phyloP scores from a whole-genome alignment of 2,113 vertebrate species.

The Grallaria varia region DNA sequence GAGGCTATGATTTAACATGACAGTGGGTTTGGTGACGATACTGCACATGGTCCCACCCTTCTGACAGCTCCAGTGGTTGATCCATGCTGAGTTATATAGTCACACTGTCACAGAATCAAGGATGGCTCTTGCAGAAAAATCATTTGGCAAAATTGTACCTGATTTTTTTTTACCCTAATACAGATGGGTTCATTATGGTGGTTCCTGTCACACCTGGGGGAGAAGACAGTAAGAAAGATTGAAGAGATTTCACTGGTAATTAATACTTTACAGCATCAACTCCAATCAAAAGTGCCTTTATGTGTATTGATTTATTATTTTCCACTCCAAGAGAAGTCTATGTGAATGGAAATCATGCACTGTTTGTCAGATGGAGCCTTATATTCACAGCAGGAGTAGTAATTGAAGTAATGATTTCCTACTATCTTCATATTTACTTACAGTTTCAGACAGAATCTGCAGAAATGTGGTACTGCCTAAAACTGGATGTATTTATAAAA shows the following conservation, averaged over 20 bases:
- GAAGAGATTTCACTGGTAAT: background rate
- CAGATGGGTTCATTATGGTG: background rate
- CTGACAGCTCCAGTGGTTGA: background rate
- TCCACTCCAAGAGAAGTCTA: background rate
- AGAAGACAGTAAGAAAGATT: background rate
- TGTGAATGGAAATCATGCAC: background rate
- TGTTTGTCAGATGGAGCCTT: background rate
- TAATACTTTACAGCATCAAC: background rate
- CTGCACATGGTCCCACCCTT: background rate
- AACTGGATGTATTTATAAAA: background rate
- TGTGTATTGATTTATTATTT: background rate
- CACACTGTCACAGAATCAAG: background rate
- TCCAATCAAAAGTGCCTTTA: background rate
- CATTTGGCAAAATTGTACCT: background rate
- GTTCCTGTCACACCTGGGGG: background rate
- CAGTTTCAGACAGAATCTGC: background rate
- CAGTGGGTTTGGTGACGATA: background rate
- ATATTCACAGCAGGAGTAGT: background rate
- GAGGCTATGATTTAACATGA: background rate
- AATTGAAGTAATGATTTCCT: constrained; percentile 46
- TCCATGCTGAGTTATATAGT: background rate
- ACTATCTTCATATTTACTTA: background rate
- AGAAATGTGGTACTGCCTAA: background rate
- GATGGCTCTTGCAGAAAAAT: background rate
- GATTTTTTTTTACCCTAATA: background rate